Conservation (phyloP, 2,888 invertebrate genomes). For the Hybos culiciformis region DNA sequence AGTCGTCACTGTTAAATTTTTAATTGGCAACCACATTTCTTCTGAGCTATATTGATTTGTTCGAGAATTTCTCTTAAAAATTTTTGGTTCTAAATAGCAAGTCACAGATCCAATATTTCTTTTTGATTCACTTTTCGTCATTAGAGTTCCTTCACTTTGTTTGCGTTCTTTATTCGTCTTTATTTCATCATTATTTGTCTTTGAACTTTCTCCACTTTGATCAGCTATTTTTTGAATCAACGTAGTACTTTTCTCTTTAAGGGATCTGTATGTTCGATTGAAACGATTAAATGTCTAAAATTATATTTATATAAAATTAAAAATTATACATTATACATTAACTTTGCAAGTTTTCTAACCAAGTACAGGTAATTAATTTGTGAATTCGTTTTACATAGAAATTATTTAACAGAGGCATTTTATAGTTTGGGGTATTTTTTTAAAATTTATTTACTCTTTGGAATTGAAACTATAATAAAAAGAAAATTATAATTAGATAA, state of each 20-base stretch:
- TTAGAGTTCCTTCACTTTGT: slow-evolving; percentile 19
- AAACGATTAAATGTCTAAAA: slow-evolving; percentile 31
- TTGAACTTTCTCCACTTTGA: slow-evolving; percentile 2
- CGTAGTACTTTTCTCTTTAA: slow-evolving; percentile 29
- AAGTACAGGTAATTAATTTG: not conserved
- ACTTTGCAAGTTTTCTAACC: too few relatives aligned
- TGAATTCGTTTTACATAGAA: not conserved
- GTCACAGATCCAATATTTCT: slow-evolving; percentile 36
- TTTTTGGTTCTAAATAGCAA: slow-evolving; percentile 34
- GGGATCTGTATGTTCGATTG: slow-evolving; percentile 32
- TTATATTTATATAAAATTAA: slow-evolving; percentile 9
- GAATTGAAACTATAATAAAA: not conserved
- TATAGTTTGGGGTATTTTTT: too few relatives aligned
- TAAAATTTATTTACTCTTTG: not conserved
- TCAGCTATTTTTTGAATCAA: slow-evolving; percentile 28
- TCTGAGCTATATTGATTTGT: slow-evolving; percentile 28
- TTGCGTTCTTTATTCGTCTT: slow-evolving; percentile 15
- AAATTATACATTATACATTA: not conserved
- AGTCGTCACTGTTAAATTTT: slow-evolving; percentile 25
- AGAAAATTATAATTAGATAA: not conserved
- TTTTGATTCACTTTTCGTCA: slow-evolving; percentile 30
- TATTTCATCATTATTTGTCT: slow-evolving; percentile 2
- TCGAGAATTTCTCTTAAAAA: slow-evolving; percentile 28
- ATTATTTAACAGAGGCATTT: too few relatives aligned
- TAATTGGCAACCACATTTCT: slow-evolving; percentile 34